phyloP scores from a whole-genome alignment of 2,797 vertebrate genomes.

The Alca torda region DNA sequence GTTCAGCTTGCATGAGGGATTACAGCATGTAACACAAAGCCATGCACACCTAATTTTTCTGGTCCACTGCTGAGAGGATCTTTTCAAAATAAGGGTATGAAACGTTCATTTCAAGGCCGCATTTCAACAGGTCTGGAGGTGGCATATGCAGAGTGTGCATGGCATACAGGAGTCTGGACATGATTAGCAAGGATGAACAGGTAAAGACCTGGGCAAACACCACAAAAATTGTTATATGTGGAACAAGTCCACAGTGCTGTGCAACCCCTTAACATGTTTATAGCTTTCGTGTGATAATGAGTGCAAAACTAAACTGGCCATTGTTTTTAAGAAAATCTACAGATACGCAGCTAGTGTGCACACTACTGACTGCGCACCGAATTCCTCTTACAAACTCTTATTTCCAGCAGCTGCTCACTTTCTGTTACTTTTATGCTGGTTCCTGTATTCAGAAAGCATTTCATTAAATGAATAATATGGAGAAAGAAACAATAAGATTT shows the following conservation, averaged over 20 bases:
- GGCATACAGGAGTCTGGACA: background rate
- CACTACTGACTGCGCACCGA: background rate
- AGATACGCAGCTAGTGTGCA: accelerated
- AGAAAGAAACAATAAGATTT: background rate
- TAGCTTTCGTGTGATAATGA: background rate
- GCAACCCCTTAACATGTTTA: background rate
- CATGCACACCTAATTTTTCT: background rate
- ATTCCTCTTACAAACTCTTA: background rate
- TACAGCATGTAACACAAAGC: background rate
- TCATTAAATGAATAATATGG: background rate
- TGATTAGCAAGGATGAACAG: background rate
- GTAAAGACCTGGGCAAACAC: background rate
- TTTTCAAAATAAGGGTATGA: background rate
- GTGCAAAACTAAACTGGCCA: background rate
- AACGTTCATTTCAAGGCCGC: background rate
- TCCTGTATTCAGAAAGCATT: background rate
- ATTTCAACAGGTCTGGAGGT: background rate
- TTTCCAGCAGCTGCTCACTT: background rate
- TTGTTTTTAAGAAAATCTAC: background rate
- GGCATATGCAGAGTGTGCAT: background rate
- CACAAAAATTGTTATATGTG: background rate
- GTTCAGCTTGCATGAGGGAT: background rate
- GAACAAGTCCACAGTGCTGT: background rate
- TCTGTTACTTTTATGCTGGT: background rate
- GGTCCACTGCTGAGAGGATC: background rate